Evolutionary conservation across 2,888 invertebrate species (phyloP), one percentile per base, ranked within the genome.

Genomic region (Diarsia rubi): DNA sequence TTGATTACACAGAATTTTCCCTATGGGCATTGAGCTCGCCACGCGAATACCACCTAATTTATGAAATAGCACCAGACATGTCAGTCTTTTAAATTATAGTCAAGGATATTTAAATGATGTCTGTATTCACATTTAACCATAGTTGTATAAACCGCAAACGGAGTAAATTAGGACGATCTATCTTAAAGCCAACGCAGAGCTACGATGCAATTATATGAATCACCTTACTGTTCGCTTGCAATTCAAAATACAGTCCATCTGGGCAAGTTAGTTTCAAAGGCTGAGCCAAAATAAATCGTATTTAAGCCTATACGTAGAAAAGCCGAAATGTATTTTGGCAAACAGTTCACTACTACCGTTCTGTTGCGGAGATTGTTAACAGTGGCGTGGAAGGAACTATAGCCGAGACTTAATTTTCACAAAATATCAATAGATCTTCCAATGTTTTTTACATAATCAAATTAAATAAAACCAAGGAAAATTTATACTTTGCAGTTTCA

Each of bases 351-450:
- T 37, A 19, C 42, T 42, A 42, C 9, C 0, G 42, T 37, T 47
- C 19, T 5, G 5, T 42, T 24, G 62, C 12, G 52, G 68, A 68
- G 45, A 24, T 21, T n/a, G 75, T 44, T 16, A 42, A 9, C 3
- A 65, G 2, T 1, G 62, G 14, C 5, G 45, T 2, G 9, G 11
- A 0, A 24, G 21, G 27, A 44, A 24, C 45, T 21, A 12, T 74
- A 16, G 70, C 64, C 67, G 47, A 52, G 9, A 42, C 14, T 52
- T 52, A n/a, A 42, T 14, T 14, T 42, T 57, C 79, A 74, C 64
- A 71, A 78, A 63, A 2, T 37, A 64, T n/a, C 52, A 37, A 12
- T 16, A 44, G 11, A 45, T 75, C 60, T 71, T 79, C 59, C 59
- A 65, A 11, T 8, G 37, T 60, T 3, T 21, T 57, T 11, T 2